Conservation (phyloP, 53 echinoderm and acorn worm genomes). For the Antedon mediterranea region DNA sequence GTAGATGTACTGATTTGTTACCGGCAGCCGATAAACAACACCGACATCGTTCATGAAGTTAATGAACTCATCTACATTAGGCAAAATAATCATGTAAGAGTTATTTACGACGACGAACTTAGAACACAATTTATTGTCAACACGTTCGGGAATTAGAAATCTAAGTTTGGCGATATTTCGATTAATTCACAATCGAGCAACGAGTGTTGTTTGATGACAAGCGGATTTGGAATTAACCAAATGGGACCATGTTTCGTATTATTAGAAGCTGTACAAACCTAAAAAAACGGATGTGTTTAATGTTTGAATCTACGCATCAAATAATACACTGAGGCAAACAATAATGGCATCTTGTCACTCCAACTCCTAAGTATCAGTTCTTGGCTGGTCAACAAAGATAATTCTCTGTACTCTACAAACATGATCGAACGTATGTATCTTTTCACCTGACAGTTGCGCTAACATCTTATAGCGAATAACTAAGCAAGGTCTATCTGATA, state of each 20-base stretch:
- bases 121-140: neutral
- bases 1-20: neutral
- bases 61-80: neutral
- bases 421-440: neutral
- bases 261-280: neutral
- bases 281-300: too few relatives aligned
- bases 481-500: neutral
- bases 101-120: neutral
- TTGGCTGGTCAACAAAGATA: neutral
- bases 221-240: neutral
- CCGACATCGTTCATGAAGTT: neutral
- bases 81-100: neutral
- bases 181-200: neutral
- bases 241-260: neutral
- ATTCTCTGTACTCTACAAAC: neutral
- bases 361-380: neutral
- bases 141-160: neutral
- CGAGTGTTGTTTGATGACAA: neutral
- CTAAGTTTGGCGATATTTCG: neutral
- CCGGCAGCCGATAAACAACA: neutral
- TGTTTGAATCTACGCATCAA: too few relatives aligned
- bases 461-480: neutral
- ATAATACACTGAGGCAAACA: neutral
- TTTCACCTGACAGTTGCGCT: constrained; percentile 1
- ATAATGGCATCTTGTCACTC: neutral